phyloP scores from a whole-genome alignment of 2,113 vertebrate genomes.

The Sinosuthora webbiana region DNA sequence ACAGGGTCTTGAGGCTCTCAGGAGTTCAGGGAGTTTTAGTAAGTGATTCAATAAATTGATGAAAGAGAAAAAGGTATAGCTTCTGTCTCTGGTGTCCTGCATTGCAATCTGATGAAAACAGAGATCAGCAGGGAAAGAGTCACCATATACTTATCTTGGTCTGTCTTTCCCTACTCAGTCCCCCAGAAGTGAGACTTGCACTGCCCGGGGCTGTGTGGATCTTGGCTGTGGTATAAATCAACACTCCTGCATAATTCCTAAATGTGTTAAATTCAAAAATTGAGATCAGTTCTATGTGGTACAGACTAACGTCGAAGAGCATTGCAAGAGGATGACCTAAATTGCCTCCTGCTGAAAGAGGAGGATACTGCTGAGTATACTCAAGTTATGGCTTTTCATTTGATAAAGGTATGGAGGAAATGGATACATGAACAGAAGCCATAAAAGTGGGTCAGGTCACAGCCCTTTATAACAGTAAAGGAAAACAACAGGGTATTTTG shows the following conservation, averaged over 20 bases:
- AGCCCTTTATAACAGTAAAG: not conserved
- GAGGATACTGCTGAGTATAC: not conserved
- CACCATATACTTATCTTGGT: not conserved
- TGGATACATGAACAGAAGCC: not conserved
- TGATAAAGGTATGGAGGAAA: conserved; percentile 29
- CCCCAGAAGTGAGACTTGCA: not conserved
- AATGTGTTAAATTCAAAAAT: not conserved
- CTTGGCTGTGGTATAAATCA: not conserved
- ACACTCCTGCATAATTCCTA: not conserved
- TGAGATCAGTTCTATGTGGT: not conserved
- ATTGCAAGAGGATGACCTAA: not conserved
- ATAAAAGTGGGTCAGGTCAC: not conserved
- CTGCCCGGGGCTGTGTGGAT: not conserved
- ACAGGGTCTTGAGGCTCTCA: not conserved
- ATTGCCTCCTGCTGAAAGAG: not conserved
- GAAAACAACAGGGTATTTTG: not conserved
- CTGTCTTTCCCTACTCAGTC: not conserved
- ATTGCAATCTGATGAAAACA: not conserved
- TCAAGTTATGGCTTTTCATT: conserved; percentile 3
- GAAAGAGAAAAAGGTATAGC: not conserved
- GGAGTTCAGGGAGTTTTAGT: not conserved
- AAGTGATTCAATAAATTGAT: not conserved
- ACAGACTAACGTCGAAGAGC: not conserved
- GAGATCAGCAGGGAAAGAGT: not conserved
- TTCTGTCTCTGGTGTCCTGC: not conserved